phyloP scores from a whole-genome alignment of 2,113 vertebrate species.

The Cyanoderma ruficeps region DNA sequence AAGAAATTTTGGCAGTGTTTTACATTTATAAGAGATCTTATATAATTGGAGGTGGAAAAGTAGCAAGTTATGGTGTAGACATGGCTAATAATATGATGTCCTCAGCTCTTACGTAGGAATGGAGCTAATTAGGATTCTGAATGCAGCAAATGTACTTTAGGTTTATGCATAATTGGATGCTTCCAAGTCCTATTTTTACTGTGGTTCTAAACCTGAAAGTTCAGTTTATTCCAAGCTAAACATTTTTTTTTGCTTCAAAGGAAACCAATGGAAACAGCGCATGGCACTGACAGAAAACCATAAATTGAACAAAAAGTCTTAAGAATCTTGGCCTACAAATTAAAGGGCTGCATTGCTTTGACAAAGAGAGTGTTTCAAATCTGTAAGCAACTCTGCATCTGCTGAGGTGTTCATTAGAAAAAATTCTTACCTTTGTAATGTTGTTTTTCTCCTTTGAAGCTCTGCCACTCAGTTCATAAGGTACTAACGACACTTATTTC shows the following conservation, averaged over 20 bases:
- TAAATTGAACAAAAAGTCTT: neutral
- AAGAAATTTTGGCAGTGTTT: neutral
- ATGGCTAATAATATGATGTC: neutral
- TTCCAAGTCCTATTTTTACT: neutral
- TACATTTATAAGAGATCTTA: neutral
- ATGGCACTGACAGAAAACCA: neutral
- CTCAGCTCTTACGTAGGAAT: neutral
- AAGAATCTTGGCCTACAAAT: neutral
- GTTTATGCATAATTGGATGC: neutral
- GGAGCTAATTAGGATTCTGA: neutral
- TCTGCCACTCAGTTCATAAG: neutral
- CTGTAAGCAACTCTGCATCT: neutral
- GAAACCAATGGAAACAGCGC: neutral
- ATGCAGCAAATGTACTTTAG: neutral
- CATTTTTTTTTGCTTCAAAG: neutral
- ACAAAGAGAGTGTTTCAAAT: neutral
- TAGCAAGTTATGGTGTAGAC: neutral
- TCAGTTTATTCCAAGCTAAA: neutral
- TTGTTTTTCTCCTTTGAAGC: neutral
- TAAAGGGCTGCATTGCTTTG: neutral
- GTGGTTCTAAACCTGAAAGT: neutral
- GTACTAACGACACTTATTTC: neutral
- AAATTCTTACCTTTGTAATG: neutral
- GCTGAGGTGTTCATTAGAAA: neutral
- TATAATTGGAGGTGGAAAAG: neutral